These are phyloP conservation scores for Melipona bicolor DNA, from an alignment of 2,888 invertebrate species.

Conservation along the genomic window DNA sequence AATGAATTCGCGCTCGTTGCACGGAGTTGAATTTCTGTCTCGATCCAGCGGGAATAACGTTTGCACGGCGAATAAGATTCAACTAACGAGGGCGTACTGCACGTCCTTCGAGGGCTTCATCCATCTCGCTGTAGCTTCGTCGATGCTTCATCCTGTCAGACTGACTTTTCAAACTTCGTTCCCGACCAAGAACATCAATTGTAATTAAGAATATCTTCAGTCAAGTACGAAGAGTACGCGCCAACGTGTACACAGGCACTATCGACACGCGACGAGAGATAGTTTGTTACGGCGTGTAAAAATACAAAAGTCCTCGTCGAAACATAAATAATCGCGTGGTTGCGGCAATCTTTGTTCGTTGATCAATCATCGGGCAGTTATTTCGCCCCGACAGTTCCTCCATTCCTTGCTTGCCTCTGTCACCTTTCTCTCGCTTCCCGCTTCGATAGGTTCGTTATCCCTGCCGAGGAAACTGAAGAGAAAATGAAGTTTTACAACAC, in stretches of 20 bases:
- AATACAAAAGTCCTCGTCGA: neutral
- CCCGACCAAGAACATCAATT: neutral
- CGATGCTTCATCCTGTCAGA: neutral
- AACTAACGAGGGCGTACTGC: too few species aligned
- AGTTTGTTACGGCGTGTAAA: neutral
- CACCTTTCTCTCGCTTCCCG: neutral
- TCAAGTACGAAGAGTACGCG: neutral
- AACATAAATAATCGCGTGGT: neutral
- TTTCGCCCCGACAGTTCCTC: neutral
- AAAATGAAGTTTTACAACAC: neutral
- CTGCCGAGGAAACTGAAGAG: neutral
- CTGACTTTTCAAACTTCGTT: neutral
- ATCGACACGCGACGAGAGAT: neutral
- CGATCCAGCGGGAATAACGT: too few species aligned
- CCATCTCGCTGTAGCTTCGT: too few species aligned
- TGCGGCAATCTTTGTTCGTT: neutral
- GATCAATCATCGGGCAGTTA: neutral
- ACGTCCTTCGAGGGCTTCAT: too few species aligned
- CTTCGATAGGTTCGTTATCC: neutral
- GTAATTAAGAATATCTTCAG: slow-evolving; percentile 2
- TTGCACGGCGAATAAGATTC: too few species aligned
- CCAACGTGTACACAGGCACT: neutral
- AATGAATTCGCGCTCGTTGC: too few species aligned
- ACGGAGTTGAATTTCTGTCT: too few species aligned
- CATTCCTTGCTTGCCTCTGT: neutral